Conservation (phyloP, 1,140 invertebrate genomes). For the Drosophila chauvacae region DNA sequence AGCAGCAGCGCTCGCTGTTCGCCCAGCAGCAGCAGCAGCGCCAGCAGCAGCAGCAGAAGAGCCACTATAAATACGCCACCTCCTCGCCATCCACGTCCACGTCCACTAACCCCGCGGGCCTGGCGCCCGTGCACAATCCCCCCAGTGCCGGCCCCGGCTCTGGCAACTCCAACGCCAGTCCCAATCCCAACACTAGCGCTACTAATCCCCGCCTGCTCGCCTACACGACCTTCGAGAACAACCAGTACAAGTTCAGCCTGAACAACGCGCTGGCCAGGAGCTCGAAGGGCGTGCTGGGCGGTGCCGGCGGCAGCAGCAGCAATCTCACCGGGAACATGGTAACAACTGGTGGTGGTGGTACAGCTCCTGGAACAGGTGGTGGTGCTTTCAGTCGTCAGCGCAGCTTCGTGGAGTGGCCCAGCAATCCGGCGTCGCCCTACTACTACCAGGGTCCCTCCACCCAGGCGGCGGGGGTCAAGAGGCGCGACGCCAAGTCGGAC, state of each 20-base stretch:
- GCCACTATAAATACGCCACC: conserved; percentile 77
- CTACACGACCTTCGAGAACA: conserved; percentile 84
- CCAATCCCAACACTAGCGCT: conserved; percentile 55
- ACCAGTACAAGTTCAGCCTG: conserved; percentile 84
- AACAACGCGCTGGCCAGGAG: conserved; percentile 73
- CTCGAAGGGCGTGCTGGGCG: conserved; percentile 25
- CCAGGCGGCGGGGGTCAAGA: conserved; percentile 58
- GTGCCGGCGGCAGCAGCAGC: conserved; percentile 63
- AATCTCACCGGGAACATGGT: conserved; percentile 65
- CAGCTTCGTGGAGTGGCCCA: conserved; percentile 81
- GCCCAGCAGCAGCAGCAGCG: conserved; percentile 67
- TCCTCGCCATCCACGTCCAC: conserved; percentile 51
- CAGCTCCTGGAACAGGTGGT: conserved; percentile 43
- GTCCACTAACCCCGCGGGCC: conserved; percentile 62
- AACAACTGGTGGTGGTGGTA: conserved; percentile 31
- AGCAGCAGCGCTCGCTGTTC: conserved; percentile 77
- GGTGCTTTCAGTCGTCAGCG: conserved; percentile 70
- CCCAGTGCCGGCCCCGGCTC: conserved; percentile 19
- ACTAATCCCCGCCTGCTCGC: conserved; percentile 78
- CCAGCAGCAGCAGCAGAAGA: conserved; percentile 73
- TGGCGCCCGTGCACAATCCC: conserved; percentile 73
- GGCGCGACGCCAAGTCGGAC: conserved; percentile 82
- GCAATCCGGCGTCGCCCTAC: conserved; percentile 79
- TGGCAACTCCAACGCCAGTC: conserved; percentile 10
- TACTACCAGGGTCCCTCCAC: conserved; percentile 77